These are phyloP conservation scores for Drosophila atripex DNA, from an alignment of 2,888 invertebrate genomes.

Conservation along the genomic window DNA sequence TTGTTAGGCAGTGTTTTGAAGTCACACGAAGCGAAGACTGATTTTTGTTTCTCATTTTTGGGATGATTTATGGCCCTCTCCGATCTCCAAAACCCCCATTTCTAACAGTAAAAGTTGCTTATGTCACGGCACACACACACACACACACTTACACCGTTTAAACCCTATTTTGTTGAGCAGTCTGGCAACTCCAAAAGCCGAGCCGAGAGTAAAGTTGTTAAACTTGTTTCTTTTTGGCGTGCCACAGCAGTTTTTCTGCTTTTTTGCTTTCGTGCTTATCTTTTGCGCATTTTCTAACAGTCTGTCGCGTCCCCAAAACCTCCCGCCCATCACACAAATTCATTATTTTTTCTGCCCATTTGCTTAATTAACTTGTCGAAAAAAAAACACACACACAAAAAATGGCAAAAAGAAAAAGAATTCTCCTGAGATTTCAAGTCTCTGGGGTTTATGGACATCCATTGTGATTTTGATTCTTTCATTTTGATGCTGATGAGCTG, in stretches of 20 bases:
- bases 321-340: conserved; percentile 26
- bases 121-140: conserved; percentile 61
- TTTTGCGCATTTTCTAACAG: conserved; percentile 47
- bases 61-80: conserved; percentile 20
- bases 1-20: conserved; percentile 14
- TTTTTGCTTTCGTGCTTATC: conserved; percentile 46
- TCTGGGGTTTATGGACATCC: conserved; percentile 14
- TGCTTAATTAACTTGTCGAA: conserved; percentile 72
- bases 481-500: conserved; percentile 10
- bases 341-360: conserved; percentile 40
- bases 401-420: conserved; percentile 3
- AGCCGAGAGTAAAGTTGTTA: conserved; percentile 63
- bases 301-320: conserved; percentile 7
- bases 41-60: background rate
- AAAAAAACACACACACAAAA: conserved; percentile 16
- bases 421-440: too few species aligned
- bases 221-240: conserved; percentile 77
- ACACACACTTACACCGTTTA: background rate
- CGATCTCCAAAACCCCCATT: conserved; percentile 57
- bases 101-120: conserved; percentile 77
- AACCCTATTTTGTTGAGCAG: conserved; percentile 50
- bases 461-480: conserved; percentile 18
- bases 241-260: conserved; percentile 68
- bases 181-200: conserved; percentile 64
- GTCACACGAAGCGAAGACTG: conserved; percentile 21